These are phyloP conservation scores for Daktulosphaira vitifoliae DNA, from an alignment of 1,140 invertebrate species.

Conservation along the genomic window DNA sequence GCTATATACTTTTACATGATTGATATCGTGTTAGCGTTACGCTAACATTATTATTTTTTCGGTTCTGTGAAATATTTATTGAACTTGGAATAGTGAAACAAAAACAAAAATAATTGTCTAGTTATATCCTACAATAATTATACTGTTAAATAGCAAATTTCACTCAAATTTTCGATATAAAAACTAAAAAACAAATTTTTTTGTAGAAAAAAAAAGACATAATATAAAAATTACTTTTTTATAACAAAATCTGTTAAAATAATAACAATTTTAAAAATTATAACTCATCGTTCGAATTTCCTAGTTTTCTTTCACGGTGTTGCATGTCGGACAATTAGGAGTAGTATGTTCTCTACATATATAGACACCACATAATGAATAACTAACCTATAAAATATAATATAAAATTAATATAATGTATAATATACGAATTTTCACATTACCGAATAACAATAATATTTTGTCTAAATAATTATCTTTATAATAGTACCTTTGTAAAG, in stretches of 20 bases:
- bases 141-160: neutral
- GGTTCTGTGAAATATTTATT: no score
- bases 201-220: neutral
- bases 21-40: no score
- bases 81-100: neutral
- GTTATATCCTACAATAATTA: neutral
- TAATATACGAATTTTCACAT: no score
- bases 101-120: conserved; percentile 3
- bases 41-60: no score
- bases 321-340: neutral
- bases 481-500: neutral
- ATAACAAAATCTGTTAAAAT: neutral
- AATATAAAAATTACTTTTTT: conserved; percentile 4
- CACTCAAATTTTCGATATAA: conserved; percentile 9
- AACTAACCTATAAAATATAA: no score
- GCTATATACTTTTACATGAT: no score
- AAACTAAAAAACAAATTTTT: conserved; percentile 2
- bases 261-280: neutral
- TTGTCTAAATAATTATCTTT: no score
- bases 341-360: conserved; percentile 1
- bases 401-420: no score
- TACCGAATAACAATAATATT: no score
- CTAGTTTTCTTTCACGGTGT: neutral
- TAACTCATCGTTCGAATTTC: neutral
- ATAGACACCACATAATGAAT: neutral